Conservation (phyloP, 1,140 invertebrate species). For the Gerris buenoi region DNA sequence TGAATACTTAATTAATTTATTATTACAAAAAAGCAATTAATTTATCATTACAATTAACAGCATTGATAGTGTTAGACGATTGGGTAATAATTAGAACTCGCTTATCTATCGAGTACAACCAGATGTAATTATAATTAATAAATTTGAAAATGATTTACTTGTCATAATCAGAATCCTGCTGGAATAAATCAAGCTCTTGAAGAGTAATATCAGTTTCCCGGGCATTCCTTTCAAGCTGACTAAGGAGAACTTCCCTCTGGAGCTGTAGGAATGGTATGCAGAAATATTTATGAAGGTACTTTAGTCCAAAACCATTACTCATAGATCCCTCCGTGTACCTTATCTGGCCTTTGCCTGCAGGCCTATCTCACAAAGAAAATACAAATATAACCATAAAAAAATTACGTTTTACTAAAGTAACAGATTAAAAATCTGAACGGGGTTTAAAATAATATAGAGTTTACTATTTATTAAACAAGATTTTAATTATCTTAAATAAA, state of each 20-base stretch:
- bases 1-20: no score
- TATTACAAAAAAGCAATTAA: no score
- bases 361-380: conserved; percentile 25
- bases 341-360: conserved; percentile 40
- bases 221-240: conserved; percentile 76
- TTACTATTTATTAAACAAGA: no score
- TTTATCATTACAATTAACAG: no score
- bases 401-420: no score
- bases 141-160: conserved; percentile 36
- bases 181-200: conserved; percentile 66
- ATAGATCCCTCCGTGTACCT: conserved; percentile 87
- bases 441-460: no score
- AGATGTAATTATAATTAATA: no score
- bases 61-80: no score
- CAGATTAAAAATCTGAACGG: no score
- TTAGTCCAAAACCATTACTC: conserved; percentile 90
- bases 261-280: conserved; percentile 88
- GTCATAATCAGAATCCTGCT: conserved; percentile 81
- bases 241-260: conserved; percentile 71
- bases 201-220: conserved; percentile 65
- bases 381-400: neutral
- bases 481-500: no score
- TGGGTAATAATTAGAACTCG: no score
- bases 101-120: no score
- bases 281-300: conserved; percentile 88